A percentile compares a stretch with the other conserved stretches of the same genome.
These are phyloP conservation scores for Turritopsis rubra DNA, from an alignment of 30 jellyfish, hydroid and myxozoan genomes.

Conservation along the genomic window DNA sequence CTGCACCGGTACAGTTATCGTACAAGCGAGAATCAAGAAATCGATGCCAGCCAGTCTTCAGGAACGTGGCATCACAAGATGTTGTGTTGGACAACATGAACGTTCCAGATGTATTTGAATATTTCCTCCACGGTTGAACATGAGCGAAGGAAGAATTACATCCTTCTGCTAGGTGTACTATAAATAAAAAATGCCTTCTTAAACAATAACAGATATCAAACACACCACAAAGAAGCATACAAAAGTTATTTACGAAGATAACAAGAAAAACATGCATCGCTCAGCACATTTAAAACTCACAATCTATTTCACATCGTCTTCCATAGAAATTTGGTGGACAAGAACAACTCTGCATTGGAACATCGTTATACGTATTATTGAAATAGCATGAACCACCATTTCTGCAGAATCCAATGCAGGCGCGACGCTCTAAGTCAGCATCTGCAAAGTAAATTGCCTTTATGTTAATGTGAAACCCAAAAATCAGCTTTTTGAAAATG, in stretches of 20 bases:
- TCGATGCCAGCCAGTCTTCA: slow-evolving; percentile 22
- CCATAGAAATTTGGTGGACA: not conserved
- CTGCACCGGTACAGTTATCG: slow-evolving; percentile 5
- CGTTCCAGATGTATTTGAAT: not conserved
- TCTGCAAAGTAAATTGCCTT: not conserved
- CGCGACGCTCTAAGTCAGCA: not conserved
- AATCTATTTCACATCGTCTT: not conserved
- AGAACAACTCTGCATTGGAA: not conserved
- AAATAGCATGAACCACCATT: slow-evolving; percentile 7
- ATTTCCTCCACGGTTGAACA: not conserved
- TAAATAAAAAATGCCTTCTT: not conserved
- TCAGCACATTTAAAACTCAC: too few species aligned
- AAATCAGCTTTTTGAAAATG: too few species aligned
- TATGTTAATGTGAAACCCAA: too few species aligned
- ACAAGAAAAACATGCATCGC: too few species aligned
- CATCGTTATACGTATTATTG: not conserved
- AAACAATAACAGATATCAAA: not conserved
- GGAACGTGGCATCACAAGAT: slow-evolving; percentile 2
- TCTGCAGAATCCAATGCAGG: not conserved
- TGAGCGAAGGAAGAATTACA: not conserved
- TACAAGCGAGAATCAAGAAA: not conserved
- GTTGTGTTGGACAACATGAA: not conserved
- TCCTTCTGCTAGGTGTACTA: not conserved
- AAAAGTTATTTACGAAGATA: too few species aligned
- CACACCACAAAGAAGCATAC: too few species aligned